These are phyloP conservation scores for Nycticebus coucang DNA, from an alignment of 2,113 vertebrate species.

Conservation along the genomic window DNA sequence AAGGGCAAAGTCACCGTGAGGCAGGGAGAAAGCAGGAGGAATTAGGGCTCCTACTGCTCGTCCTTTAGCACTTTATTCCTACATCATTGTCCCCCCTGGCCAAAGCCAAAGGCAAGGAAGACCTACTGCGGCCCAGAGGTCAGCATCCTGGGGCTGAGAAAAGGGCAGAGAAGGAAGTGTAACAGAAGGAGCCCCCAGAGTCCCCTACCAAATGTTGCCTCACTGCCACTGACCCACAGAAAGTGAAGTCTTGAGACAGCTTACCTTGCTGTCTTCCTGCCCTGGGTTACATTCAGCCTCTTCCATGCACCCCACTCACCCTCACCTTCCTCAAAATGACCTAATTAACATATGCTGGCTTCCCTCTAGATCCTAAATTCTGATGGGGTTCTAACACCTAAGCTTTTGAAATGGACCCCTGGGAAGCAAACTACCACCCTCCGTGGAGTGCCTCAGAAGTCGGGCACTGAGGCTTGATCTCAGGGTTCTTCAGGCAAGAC, in stretches of 20 bases:
- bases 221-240: not conserved
- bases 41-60: not conserved
- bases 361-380: not conserved
- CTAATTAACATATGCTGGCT: not conserved
- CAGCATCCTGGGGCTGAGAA: not conserved
- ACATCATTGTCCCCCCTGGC: not conserved
- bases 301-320: not conserved
- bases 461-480: conserved; percentile 23
- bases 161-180: not conserved
- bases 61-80: not conserved
- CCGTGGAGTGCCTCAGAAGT: conserved; percentile 32
- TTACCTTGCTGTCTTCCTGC: not conserved
- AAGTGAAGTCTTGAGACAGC: not conserved
- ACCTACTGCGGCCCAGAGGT: not conserved
- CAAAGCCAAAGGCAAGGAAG: conserved; percentile 27
- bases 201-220: not conserved
- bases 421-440: not conserved
- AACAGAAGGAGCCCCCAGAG: not conserved
- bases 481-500: conserved; percentile 54
- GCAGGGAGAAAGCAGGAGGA: not conserved
- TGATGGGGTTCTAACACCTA: not conserved
- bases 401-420: not conserved
- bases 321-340: not conserved
- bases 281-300: not conserved
- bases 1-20: not conserved